phyloP scores from a whole-genome alignment of 2,113 vertebrate genomes.

The Hiodon tergisus region DNA sequence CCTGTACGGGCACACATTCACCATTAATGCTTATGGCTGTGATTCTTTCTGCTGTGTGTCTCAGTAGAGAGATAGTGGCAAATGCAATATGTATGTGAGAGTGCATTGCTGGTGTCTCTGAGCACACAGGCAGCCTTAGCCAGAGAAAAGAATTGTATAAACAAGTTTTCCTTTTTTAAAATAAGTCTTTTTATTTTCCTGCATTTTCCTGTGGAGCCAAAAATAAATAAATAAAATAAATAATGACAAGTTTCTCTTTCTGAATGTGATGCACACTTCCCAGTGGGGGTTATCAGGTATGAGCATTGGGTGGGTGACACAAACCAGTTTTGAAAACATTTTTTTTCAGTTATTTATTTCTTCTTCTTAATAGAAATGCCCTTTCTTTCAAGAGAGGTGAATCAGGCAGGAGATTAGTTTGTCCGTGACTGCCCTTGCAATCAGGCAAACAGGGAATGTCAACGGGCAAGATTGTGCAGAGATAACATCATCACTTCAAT shows the following conservation, averaged over 20 bases:
- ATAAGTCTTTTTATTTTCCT: too few relatives aligned
- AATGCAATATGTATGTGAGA: conserved; percentile 23
- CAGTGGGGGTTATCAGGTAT: too few relatives aligned
- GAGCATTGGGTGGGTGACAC: too few relatives aligned
- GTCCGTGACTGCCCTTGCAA: background rate
- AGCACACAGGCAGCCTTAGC: background rate
- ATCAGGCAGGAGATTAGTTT: background rate
- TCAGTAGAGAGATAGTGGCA: conserved; percentile 22
- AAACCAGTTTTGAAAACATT: background rate
- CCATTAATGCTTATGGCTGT: conserved; percentile 9
- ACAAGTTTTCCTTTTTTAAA: background rate
- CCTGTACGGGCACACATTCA: background rate
- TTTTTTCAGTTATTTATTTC: background rate
- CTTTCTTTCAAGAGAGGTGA: background rate
- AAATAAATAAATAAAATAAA: too few relatives aligned
- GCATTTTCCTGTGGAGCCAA: too few relatives aligned
- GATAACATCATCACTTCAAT: conserved; percentile 7
- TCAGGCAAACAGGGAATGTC: conserved; percentile 4
- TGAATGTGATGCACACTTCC: background rate
- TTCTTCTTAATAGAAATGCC: background rate
- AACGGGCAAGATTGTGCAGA: background rate
- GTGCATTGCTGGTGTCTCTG: background rate
- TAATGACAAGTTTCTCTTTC: background rate
- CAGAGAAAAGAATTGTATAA: background rate
- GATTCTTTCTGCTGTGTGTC: conserved; percentile 15